phyloP scores from a whole-genome alignment of 2,888 invertebrate genomes.

The Endotricha flammealis region DNA sequence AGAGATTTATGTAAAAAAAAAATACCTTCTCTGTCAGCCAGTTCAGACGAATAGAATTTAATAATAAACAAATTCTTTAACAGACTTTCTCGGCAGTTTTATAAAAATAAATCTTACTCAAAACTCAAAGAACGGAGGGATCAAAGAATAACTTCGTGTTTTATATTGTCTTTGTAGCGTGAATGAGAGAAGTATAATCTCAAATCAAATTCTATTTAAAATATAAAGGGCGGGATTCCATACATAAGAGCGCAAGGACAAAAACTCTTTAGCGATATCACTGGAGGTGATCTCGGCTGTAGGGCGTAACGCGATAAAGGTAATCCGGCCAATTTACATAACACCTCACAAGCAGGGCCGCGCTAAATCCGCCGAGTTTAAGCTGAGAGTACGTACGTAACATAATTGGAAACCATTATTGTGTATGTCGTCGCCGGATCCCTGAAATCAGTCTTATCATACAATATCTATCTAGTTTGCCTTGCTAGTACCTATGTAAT shows the following conservation, averaged over 20 bases:
- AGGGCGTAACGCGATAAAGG: slow-evolving; percentile 37
- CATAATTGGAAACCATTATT: background rate
- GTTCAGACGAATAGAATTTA: slow-evolving; percentile 16
- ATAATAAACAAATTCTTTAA: no score
- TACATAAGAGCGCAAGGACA: slow-evolving; percentile 16
- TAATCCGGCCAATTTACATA: slow-evolving; percentile 55
- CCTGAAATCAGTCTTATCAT: no score
- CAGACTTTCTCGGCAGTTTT: no score
- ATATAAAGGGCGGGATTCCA: background rate
- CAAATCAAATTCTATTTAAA: slow-evolving; percentile 7
- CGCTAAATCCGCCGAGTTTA: background rate
- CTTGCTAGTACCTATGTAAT: no score
- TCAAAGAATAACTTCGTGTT: slow-evolving; percentile 1
- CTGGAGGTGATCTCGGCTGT: slow-evolving; percentile 29
- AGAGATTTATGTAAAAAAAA: no score
- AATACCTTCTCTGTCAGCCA: slow-evolving; percentile 1
- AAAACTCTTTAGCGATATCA: slow-evolving; percentile 29
- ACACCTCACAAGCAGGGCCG: slow-evolving; percentile 21
- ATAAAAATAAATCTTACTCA: no score
- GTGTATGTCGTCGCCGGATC: no score
- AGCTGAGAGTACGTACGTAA: no score
- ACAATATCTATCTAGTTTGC: no score
- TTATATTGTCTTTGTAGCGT: background rate
- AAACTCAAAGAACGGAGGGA: background rate
- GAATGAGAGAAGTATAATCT: slow-evolving; percentile 1